Base-by-base conservation (phyloP, 2,797 vertebrate genomes). In the Falco novaeseelandiae region DNA sequence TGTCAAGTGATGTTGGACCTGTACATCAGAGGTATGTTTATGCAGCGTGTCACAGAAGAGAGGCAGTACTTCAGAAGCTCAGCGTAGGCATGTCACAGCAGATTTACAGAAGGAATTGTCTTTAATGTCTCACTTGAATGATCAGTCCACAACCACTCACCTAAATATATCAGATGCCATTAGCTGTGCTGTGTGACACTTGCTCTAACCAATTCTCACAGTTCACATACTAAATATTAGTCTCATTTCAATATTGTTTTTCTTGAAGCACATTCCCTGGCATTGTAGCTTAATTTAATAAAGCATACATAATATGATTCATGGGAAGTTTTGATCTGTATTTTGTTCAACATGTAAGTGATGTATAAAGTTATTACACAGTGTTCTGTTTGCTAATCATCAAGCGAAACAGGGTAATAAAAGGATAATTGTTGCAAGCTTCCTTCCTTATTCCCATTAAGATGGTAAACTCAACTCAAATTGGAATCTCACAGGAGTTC, bases 381-480 rank as follows among this genome's bases (percentile, higher is more conserved):
- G 66, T 32, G 77, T 36, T 95, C 67, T 96, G 93, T 93, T 96
- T 70, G 36, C 77, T 95, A 89, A 94, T 91, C 66, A 86, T 62
- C 18, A 34, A 62, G 58, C 42, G 82, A 93, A 96, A 87, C 88
- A 95, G 70, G 55, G 66, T 87, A 90, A 87, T 92, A 93, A 80
- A 70, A 90, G 42, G 44, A 59, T 93, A 95, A 94, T 91, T 95
- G 76, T 83, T 84, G 52, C 63, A 67, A 95, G 55, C 74, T 97
- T 92, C 86, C 86, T 92, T 88, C 59, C 83, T 92, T 74, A 84
- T 80, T 90, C 87, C 89, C 77, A 80, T 73, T 76, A 89, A 61
- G 59, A 59, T 52, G 61, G 67, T 67, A 91, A 94, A 77, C 74
- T 92, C 66, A 69, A 4, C 52, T 87, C 51, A 61, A 20, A 69